Percentiles rank a stretch among this genome's conserved stretches.
phyloP scores from a whole-genome alignment of 2,113 vertebrate species.

The Butorides virescens region DNA sequence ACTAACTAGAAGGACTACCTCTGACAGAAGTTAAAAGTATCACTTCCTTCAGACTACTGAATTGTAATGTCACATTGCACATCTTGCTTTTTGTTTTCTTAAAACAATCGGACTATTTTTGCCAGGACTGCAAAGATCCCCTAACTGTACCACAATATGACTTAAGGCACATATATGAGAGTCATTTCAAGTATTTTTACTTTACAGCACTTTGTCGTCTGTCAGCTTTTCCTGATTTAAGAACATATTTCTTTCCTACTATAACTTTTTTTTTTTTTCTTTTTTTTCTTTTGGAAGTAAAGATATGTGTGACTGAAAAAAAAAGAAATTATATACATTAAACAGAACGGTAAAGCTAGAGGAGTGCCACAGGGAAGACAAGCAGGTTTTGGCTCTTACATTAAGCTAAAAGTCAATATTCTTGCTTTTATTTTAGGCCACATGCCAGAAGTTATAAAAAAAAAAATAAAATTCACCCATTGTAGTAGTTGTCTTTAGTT shows the following conservation, averaged over 20 bases:
- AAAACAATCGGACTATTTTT: background rate
- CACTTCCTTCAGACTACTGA: background rate
- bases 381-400: background rate
- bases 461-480: background rate
- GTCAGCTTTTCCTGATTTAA: background rate
- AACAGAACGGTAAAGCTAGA: background rate
- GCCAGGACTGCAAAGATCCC: background rate
- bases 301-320: background rate
- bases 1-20: background rate
- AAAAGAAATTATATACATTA: background rate
- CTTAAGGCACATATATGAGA: background rate
- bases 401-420: background rate
- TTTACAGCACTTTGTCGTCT: background rate
- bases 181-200: background rate
- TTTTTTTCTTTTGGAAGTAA: background rate
- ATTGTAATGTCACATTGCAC: background rate
- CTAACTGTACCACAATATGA: background rate
- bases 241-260: background rate
- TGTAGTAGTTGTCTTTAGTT: background rate
- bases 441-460: background rate
- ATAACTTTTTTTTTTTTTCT: background rate
- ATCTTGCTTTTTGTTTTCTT: background rate
- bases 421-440: background rate
- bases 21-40: background rate
- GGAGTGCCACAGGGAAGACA: background rate